phyloP scores from a whole-genome alignment of 2,113 vertebrate species.

The Hemiprocne comata region DNA sequence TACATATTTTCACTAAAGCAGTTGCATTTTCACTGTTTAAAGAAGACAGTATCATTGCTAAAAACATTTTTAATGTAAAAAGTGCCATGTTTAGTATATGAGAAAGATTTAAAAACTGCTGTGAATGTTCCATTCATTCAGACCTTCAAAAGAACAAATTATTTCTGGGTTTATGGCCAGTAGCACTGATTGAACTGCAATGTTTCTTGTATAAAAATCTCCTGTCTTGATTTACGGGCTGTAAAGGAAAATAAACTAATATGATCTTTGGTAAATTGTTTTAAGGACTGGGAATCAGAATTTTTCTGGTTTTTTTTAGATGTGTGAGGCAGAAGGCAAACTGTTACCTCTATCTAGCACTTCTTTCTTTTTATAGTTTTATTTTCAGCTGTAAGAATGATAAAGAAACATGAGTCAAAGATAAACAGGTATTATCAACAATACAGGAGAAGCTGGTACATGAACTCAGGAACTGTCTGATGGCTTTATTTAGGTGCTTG shows the following conservation, averaged over 20 bases:
- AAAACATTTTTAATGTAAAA: neutral
- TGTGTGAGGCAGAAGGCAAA: neutral
- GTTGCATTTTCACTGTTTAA: neutral
- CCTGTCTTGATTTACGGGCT: neutral
- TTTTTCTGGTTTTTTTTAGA: neutral
- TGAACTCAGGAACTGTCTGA: neutral
- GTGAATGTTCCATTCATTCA: neutral
- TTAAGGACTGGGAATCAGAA: neutral
- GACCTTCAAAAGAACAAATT: neutral
- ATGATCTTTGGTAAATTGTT: neutral
- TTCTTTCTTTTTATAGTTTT: neutral
- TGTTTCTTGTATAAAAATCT: neutral
- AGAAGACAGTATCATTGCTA: neutral
- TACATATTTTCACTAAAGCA: neutral
- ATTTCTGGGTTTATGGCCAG: neutral
- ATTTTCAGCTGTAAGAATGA: neutral
- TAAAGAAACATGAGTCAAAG: neutral
- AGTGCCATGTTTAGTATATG: neutral
- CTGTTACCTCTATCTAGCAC: fast-evolving
- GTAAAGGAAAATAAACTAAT: neutral
- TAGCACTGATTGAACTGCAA: neutral
- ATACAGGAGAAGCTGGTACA: neutral
- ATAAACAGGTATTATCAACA: neutral
- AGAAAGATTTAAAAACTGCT: neutral
- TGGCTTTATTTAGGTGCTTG: neutral